These are phyloP conservation scores for Channallabes apus DNA, from an alignment of 2,797 vertebrate species.

Conservation along the genomic window DNA sequence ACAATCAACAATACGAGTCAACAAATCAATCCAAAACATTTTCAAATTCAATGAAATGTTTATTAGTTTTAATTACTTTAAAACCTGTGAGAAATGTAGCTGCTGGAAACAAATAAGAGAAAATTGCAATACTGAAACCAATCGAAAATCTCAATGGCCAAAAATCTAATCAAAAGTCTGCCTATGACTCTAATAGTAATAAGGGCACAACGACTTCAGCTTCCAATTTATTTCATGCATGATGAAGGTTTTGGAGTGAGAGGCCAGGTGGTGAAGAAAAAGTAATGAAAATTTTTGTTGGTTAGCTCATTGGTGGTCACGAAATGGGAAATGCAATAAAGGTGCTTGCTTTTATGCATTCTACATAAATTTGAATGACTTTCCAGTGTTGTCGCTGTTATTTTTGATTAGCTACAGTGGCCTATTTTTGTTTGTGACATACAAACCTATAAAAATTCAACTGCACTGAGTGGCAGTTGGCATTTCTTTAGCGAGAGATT, in stretches of 20 bases:
- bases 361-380: background rate
- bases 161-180: too few relatives aligned
- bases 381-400: background rate
- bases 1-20: too few relatives aligned
- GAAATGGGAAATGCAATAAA: background rate
- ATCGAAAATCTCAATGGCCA: too few relatives aligned
- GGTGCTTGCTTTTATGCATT: background rate
- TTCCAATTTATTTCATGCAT: background rate
- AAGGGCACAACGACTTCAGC: background rate
- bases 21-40: too few relatives aligned
- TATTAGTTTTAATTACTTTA: too few relatives aligned
- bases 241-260: background rate
- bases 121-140: too few relatives aligned
- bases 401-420: background rate
- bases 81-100: too few relatives aligned
- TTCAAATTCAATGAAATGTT: too few relatives aligned
- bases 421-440: background rate
- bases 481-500: constrained; percentile 3
- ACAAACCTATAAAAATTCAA: background rate
- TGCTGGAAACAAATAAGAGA: too few relatives aligned
- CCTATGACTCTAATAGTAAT: background rate
- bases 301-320: background rate
- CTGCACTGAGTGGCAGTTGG: background rate
- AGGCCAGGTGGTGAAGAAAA: background rate
- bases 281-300: background rate